Evolutionary conservation across 2,797 vertebrate species (phyloP), one percentile per base, ranked within the genome.

Genomic region (Anguilla pacifica): DNA sequence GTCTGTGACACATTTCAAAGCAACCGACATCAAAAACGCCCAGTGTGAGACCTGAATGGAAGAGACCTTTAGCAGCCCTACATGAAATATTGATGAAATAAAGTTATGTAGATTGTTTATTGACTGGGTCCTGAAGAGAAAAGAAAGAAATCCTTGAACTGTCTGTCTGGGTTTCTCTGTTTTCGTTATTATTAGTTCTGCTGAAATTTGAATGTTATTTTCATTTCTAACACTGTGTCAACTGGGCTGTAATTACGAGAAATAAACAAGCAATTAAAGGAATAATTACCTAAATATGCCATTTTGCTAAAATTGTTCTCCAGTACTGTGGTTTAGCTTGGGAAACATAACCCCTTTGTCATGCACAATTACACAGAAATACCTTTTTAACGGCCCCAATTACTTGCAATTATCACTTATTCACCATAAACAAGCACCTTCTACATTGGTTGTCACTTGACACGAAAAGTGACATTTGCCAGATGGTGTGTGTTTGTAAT

Each of bases 81-180:
- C 97, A 96, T 97, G 97, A 97, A 97, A 97, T 97, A 97, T 98
- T 97, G 97, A 98, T 96, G 92, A 90, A 92, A 88, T 94, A 91
- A 94, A 97, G 94, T 95, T 95, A 97, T 97, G 97, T 96, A 97
- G 96, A 98, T 97, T 95, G 94, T 96, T 96, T 96, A 97, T 97
- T 95, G 97, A 97, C 96, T 92, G 86, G 89, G 88, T 91, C 90
- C 87, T 88, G 55, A 89, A 89, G 88, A 89, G 89, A 94, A 93
- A 92, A 90, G 89, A 89, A 86, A 57, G n/a, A 53, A 79, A 51
- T 51, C 17, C 43, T 82, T 51, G 74, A 87, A 9, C 2, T 25
- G 19, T 72, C 85, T 83, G 89, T 90, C 92, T 90, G 85, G 84
- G 77, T 86, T 87, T 67, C 91, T 89, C 88, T 35, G 70, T 35